Evolutionary conservation across 2,888 invertebrate genomes (phyloP).

Genomic region (Ditylenchus weischeri): DNA sequence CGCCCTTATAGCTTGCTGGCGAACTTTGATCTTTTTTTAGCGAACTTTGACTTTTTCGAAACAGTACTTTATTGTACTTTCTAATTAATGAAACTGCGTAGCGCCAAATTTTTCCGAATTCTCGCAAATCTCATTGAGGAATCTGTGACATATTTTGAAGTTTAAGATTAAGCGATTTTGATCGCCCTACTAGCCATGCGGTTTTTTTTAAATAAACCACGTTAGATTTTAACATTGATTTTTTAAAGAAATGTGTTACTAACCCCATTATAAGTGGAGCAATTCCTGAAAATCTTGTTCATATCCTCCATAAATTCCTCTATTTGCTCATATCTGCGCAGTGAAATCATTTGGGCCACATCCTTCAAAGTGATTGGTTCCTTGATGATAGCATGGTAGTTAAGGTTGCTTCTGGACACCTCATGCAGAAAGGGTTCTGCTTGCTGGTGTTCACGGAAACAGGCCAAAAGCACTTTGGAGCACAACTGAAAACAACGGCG

Average conservation of each 20-base stretch:
- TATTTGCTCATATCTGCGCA: slow-evolving; percentile 16
- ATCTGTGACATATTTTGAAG: no score
- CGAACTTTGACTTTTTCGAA: no score
- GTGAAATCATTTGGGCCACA: slow-evolving; percentile 23
- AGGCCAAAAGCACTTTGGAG: slow-evolving; percentile 34
- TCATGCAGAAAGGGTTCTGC: slow-evolving; percentile 30
- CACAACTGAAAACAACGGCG: slow-evolving; percentile 29
- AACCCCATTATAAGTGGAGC: slow-evolving; percentile 37
- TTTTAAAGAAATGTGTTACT: not conserved
- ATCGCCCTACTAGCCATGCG: no score
- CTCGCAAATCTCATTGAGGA: no score
- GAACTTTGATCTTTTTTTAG: no score
- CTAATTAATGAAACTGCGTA: no score
- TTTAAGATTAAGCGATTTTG: no score
- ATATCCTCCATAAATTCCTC: slow-evolving; percentile 35
- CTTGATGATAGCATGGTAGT: slow-evolving; percentile 31
- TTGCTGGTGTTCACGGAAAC: slow-evolving; percentile 27
- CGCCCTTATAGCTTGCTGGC: no score
- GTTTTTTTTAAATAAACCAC: no score
- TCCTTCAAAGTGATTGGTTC: slow-evolving; percentile 32
- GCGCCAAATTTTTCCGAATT: no score
- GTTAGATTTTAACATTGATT: no score
- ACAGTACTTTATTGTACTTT: no score
- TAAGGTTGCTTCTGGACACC: slow-evolving; percentile 17
- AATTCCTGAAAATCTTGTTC: slow-evolving; percentile 38